Percentiles rank a stretch among this genome's conserved stretches.
Conservation (phyloP, 1,140 invertebrate species). For the Cyphomyrmex costatus region DNA sequence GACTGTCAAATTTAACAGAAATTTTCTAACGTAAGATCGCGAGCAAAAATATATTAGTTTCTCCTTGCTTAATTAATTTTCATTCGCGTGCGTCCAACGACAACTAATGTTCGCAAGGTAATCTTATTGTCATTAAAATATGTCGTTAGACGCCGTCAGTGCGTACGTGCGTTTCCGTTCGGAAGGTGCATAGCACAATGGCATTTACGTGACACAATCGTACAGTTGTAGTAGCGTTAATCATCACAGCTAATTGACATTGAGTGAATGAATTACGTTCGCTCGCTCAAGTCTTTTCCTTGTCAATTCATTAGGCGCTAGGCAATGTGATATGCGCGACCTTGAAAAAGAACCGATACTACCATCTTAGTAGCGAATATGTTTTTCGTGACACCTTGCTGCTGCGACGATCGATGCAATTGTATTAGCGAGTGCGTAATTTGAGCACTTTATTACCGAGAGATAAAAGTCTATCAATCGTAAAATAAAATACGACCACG, state of each 20-base stretch:
- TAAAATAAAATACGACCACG: slow-evolving; percentile 28
- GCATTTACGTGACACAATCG: slow-evolving; percentile 22
- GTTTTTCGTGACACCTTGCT: slow-evolving; percentile 6
- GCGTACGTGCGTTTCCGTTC: slow-evolving; percentile 25
- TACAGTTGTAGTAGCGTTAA: slow-evolving; percentile 9
- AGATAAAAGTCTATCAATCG: slow-evolving; percentile 37
- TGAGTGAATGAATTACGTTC: slow-evolving; percentile 23
- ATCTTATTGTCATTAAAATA: slow-evolving; percentile 29
- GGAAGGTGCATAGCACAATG: neutral
- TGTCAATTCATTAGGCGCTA: neutral
- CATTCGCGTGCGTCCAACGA: neutral
- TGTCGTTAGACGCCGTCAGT: neutral
- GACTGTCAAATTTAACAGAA: too few species aligned
- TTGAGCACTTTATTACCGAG: slow-evolving; percentile 5
- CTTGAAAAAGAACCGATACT: slow-evolving; percentile 8
- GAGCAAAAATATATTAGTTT: neutral
- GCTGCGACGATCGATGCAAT: neutral
- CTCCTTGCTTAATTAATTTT: slow-evolving; percentile 21
- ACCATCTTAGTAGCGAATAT: neutral
- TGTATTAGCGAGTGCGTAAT: slow-evolving; percentile 18
- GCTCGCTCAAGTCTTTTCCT: neutral
- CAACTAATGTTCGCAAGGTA: neutral
- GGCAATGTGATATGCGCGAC: neutral
- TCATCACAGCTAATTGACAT: slow-evolving; percentile 41
- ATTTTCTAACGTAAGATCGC: neutral